Evolutionary conservation across 2,888 invertebrate genomes (phyloP), one percentile per base, ranked within the genome.

Genomic region (Synergus itoensis): DNA sequence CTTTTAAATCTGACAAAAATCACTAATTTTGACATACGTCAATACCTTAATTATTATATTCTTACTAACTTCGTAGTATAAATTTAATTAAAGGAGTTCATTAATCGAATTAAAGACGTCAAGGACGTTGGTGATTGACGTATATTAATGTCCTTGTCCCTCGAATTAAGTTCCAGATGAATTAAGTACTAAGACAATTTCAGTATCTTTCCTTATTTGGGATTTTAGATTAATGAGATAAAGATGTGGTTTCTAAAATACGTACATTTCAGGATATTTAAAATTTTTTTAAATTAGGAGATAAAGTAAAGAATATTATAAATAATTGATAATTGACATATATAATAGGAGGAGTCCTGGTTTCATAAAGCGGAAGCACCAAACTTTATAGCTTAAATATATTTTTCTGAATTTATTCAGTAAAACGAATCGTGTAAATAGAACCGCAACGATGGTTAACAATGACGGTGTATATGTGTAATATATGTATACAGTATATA

Each of bases 131-230:
- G 81, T 87, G 88, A 90, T 90, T 89, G 89, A 84, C 86, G 88
- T 85, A 86, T 87, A 90, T 89, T 88, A 90, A 90, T 88, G 92
- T 91, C 91, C 92, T 92, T 92, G 92, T 88, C 90, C 90, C 90
- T 90, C 88, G 88, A 88, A 86, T 84, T 83, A 83, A 80, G 84
- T 85, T 83, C 83, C 84, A 86, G 88, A 86, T 86, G 88, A 90
- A 91, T 91, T 89, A 89, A 89, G 82, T 86, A 83, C 82, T 82
- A 81, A n/a, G 28, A 28, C 28, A 28, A 28, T 28, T 28, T 28
- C 28, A 28, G 28, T 28, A 28, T 28, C 3, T 28, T 28, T 28
- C 28, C 28, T 28, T 28, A 36, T 36, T 36, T 7, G 36, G 36
- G 5, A 36, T 36, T 36, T 7, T 7, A 36, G 5, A 36, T 36